Evolutionary conservation across 1,140 invertebrate genomes (phyloP).

Genomic region (Bombus waltoni): DNA sequence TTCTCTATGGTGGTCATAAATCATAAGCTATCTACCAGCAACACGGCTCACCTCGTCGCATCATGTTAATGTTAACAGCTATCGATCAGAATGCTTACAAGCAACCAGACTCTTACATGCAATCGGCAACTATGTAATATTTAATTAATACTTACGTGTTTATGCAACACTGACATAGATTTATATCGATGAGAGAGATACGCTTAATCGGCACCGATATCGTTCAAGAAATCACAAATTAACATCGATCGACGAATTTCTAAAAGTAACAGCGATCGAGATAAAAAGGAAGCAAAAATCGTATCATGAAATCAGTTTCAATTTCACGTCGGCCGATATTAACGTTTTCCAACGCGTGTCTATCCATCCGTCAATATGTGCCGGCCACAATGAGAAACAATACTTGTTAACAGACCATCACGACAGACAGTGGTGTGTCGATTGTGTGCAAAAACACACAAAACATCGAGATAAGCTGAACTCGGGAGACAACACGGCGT

Average conservation of each 20-base stretch:
- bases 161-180: not conserved
- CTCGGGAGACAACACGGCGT: conserved; percentile 1
- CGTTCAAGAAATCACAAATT: not conserved
- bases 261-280: not conserved
- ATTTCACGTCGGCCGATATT: conserved; percentile 49
- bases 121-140: conserved; percentile 33
- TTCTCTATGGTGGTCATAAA: conserved; percentile 51
- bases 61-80: conserved; percentile 61
- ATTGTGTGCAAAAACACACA: conserved; percentile 11
- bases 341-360: conserved; percentile 43
- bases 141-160: conserved; percentile 51
- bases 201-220: not conserved
- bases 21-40: conserved; percentile 50
- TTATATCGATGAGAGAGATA: not conserved
- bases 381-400: conserved; percentile 40
- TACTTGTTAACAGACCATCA: conserved; percentile 53
- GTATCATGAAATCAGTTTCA: conserved; percentile 30
- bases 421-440: conserved; percentile 11
- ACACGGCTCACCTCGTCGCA: conserved; percentile 43
- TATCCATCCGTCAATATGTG: conserved; percentile 51
- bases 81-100: conserved; percentile 58
- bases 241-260: not conserved
- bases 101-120: conserved; percentile 13
- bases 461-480: conserved; percentile 22
- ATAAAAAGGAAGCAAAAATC: not conserved